These are phyloP conservation scores for Pocillopora damicornis DNA, from an alignment of 64 coral and sea anemone genomes.

Conservation along the genomic window DNA sequence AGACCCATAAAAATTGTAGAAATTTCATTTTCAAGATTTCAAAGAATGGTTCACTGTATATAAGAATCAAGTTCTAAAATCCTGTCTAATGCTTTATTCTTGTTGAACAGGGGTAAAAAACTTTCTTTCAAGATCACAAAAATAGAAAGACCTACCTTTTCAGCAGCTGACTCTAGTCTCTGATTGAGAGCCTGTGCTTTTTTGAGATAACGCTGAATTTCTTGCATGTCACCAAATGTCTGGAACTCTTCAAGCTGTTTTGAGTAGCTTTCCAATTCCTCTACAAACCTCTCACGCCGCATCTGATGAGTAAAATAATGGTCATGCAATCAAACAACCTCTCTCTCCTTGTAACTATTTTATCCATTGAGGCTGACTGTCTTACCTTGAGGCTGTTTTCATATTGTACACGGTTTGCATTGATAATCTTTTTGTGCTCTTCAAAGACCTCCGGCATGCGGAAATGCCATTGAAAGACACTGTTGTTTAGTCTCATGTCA, in stretches of 20 bases:
- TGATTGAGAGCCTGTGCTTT: conserved; percentile 94
- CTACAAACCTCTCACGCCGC: conserved; percentile 94
- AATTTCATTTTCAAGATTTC: no score
- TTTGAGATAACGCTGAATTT: conserved; percentile 92
- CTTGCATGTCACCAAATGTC: conserved; percentile 92
- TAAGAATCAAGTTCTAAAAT: no score
- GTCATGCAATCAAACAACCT: no score
- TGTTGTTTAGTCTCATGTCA: conserved; percentile 98
- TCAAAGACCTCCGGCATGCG: conserved; percentile 99
- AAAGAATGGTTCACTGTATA: no score
- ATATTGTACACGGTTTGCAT: conserved; percentile 96
- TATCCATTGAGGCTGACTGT: no score
- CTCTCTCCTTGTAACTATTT: no score
- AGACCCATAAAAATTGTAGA: no score
- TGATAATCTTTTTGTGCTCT: conserved; percentile 96
- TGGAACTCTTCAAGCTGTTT: conserved; percentile 96
- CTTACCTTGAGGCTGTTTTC: conserved; percentile 97
- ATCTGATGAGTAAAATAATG: conserved; percentile 46
- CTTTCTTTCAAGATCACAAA: not conserved
- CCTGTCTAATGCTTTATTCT: not conserved
- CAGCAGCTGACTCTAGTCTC: conserved; percentile 79
- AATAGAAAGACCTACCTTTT: conserved; percentile 50
- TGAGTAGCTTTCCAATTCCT: conserved; percentile 93
- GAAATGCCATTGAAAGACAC: conserved; percentile 99
- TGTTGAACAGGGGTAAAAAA: no score